phyloP scores from a whole-genome alignment of 2,797 vertebrate species.

The Astyanax mexicanus region DNA sequence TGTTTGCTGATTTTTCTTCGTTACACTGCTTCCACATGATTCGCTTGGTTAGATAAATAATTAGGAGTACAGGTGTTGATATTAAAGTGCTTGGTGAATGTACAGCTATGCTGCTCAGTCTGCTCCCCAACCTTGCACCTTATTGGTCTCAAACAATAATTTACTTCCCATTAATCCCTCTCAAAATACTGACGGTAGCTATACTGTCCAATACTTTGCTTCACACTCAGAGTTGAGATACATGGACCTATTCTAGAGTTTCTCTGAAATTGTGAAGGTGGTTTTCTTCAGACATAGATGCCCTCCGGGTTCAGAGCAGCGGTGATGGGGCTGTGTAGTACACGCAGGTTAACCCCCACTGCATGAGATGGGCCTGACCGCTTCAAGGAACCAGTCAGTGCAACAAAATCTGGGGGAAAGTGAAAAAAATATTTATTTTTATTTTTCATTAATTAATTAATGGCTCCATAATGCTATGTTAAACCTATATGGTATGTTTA shows the following conservation, averaged over 20 bases:
- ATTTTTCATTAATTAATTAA: neutral
- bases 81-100: too few species aligned
- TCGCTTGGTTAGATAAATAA: too few species aligned
- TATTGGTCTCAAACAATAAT: conserved; percentile 2
- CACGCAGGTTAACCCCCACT: conserved; percentile 88
- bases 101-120: neutral
- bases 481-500: neutral
- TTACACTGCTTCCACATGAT: too few species aligned
- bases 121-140: neutral
- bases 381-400: conserved; percentile 90
- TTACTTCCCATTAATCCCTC: conserved; percentile 33
- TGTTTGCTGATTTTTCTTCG: too few species aligned
- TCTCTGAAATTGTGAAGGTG: conserved; percentile 8
- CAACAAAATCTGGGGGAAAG: conserved; percentile 77
- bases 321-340: conserved; percentile 88
- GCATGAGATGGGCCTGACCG: conserved; percentile 85
- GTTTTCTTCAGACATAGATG: conserved; percentile 90
- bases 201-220: neutral
- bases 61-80: too few species aligned
- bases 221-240: neutral
- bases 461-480: neutral
- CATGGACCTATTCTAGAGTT: neutral
- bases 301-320: conserved; percentile 96
- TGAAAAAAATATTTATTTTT: neutral
- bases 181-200: neutral